These are phyloP conservation scores for Eolophus roseicapilla DNA, from an alignment of 2,113 vertebrate species.

Conservation along the genomic window DNA sequence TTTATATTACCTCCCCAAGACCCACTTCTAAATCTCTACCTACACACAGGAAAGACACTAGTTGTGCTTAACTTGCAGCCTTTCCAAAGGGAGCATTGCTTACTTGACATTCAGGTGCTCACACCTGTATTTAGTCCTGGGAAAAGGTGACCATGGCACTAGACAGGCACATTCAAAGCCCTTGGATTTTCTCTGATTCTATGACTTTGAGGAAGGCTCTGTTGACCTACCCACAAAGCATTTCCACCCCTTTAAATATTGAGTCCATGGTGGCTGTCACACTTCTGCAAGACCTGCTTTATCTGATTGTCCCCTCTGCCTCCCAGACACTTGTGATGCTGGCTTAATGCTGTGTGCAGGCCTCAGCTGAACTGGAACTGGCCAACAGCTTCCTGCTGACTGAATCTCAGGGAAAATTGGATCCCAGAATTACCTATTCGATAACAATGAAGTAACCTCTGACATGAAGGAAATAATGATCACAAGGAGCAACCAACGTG, in stretches of 20 bases:
- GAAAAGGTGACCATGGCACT: neutral
- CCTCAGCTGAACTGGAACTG: neutral
- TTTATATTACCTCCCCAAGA: neutral
- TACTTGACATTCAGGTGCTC: neutral
- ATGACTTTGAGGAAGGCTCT: neutral
- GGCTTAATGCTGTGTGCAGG: neutral
- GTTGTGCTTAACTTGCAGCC: neutral
- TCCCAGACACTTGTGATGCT: neutral
- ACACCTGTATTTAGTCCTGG: accelerated
- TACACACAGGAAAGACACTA: neutral
- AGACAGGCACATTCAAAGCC: neutral
- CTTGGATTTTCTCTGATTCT: neutral
- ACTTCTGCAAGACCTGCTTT: neutral
- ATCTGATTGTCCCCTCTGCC: neutral
- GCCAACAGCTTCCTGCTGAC: neutral
- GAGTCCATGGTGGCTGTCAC: accelerated
- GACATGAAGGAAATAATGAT: neutral
- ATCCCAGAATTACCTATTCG: neutral
- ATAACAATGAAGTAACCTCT: neutral
- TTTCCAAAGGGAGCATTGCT: neutral
- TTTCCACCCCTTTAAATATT: neutral
- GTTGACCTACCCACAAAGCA: neutral
- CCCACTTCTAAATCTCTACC: neutral
- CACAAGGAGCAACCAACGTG: neutral
- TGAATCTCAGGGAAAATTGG: neutral